phyloP scores from a whole-genome alignment of 2,113 vertebrate genomes.

The Petromus typicus region DNA sequence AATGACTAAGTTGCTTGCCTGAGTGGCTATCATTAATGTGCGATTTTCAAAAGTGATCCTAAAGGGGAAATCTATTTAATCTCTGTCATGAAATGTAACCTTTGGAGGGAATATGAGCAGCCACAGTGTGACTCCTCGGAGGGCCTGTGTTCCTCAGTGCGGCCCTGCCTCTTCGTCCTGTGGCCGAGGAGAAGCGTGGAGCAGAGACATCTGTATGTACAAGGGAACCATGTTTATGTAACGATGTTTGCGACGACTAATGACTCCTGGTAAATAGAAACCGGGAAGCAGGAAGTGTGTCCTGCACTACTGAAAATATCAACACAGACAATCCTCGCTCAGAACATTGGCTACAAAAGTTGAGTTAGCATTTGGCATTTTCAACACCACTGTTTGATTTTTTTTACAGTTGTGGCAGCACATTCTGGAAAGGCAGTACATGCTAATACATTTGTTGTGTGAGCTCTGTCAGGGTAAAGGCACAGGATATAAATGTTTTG shows the following conservation, averaged over 20 bases:
- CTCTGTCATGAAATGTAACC: constrained; percentile 74
- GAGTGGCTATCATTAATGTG: constrained; percentile 24
- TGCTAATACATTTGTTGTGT: not conserved
- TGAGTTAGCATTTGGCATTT: constrained; percentile 53
- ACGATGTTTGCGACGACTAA: constrained; percentile 54
- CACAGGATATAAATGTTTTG: constrained; percentile 17
- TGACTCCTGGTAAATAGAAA: constrained; percentile 45
- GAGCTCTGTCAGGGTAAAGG: not conserved
- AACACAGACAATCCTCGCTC: constrained; percentile 23
- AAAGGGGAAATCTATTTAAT: constrained; percentile 48
- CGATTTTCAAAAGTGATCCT: constrained; percentile 70
- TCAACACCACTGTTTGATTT: constrained; percentile 24
- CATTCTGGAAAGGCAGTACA: constrained; percentile 38
- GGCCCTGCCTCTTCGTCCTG: not conserved
- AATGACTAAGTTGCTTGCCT: constrained; percentile 48
- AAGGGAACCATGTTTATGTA: constrained; percentile 52
- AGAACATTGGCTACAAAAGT: not conserved
- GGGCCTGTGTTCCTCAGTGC: not conserved
- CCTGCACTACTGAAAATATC: not conserved
- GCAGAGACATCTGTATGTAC: constrained; percentile 60
- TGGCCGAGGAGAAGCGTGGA: constrained; percentile 15
- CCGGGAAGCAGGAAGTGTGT: not conserved
- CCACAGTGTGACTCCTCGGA: constrained; percentile 5
- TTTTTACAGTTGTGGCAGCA: constrained; percentile 32
- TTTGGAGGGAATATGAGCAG: constrained; percentile 66